Conservation (phyloP, 2,888 invertebrate species). For the Rugalucina vietnamica region DNA sequence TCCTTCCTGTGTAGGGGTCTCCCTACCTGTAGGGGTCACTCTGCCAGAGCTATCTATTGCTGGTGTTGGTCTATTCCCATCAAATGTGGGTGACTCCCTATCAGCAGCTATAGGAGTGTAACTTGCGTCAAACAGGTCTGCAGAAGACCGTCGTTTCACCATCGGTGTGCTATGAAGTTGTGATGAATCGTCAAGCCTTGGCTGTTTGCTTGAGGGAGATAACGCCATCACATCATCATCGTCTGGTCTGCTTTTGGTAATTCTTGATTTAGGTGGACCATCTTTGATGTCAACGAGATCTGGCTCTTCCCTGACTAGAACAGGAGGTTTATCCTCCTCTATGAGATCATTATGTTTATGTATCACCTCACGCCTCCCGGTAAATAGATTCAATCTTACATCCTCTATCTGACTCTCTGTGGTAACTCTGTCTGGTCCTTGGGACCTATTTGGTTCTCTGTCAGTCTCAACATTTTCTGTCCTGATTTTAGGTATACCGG, state of each 20-base stretch:
- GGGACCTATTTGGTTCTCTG: background rate
- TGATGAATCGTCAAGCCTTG: background rate
- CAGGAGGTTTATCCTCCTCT: background rate
- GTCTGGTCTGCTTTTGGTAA: background rate
- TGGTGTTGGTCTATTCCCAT: conserved; percentile 20
- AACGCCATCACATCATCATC: background rate
- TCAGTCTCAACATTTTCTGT: conserved; percentile 8
- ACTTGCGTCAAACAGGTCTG: conserved; percentile 64
- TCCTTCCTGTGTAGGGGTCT: background rate
- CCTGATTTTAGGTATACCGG: background rate
- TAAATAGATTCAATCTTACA: conserved; percentile 46
- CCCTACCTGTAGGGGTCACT: background rate
- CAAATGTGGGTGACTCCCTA: conserved; percentile 14
- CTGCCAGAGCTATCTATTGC: conserved; percentile 1
- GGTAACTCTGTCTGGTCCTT: background rate
- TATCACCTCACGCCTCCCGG: conserved; percentile 36
- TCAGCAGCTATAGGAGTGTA: conserved; percentile 62
- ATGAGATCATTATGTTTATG: background rate
- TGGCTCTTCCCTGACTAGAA: background rate
- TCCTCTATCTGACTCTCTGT: background rate
- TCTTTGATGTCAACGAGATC: background rate
- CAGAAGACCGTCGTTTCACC: conserved; percentile 40
- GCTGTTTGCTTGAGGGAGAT: background rate
- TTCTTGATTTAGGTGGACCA: too few relatives aligned
- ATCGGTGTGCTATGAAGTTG: conserved; percentile 63